Base-by-base conservation (phyloP, 2,888 invertebrate genomes). In the Trichogramma evanescens region DNA sequence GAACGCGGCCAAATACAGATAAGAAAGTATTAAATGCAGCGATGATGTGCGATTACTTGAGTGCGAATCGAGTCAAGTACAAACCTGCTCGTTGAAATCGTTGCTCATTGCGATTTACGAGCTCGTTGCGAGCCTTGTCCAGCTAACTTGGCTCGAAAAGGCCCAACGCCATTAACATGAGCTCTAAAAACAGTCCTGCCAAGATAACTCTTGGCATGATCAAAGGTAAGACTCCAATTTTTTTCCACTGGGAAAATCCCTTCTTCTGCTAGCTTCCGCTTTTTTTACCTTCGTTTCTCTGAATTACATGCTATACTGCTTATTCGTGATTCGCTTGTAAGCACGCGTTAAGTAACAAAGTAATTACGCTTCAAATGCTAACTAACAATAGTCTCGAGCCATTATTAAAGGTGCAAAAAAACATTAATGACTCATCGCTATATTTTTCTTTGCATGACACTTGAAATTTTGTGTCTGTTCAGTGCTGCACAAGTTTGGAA, bases 161-260 rank as follows among this genome's bases (percentile, higher is more conserved):
- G 26, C n/a, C 46, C 4, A 26, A n/a, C 7, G 43, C 45, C 40
- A 8, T 50, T 54, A 59, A 44, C 39, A 77, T 77, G 77, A 72
- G 68, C 56, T 70, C 70, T 53, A 77, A 71, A 59, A 71, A 72
- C 7, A 76, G 73, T 65, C 72, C 77, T 26, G 70, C 68, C 42
- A 76, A 77, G 71, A 71, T 77, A 53, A 74, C 76, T 9, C 66
- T 78, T 55, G 72, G 73, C 62, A 77, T 77, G 78, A 72, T 77
- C 62, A 76, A 74, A 69, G 78, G 78, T 78, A 67, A 66, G 57
- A 56, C 58, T 48, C 56, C 50, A 50, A 55, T 53, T 53, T 53
- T 58, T 48, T 50, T 9, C 13, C 9, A 50, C 45, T 38, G 5
- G 39, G 8, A 9, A 13, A 50, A 38, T 40, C 3, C 50, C 8